These are phyloP conservation scores for Ptychadena robeensis DNA, from an alignment of 2,797 vertebrate genomes.

Conservation along the genomic window DNA sequence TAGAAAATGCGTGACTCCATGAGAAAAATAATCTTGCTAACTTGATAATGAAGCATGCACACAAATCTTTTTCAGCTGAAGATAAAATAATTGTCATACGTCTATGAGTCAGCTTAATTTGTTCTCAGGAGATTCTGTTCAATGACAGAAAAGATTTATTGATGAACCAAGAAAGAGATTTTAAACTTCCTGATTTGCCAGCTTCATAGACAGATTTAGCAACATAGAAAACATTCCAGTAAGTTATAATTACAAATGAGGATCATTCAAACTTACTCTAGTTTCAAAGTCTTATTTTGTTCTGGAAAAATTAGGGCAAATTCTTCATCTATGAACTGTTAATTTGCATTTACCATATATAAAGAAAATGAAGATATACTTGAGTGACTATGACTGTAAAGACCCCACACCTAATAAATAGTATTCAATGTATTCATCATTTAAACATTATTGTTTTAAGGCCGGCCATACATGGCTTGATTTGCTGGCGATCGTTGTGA, in stretches of 20 bases:
- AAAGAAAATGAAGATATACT: no score
- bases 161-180: background rate
- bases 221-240: background rate
- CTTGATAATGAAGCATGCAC: constrained; percentile 19
- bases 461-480: no score
- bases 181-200: background rate
- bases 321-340: no score
- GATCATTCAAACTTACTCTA: background rate
- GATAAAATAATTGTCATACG: constrained; percentile 23
- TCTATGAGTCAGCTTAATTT: constrained; percentile 19
- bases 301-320: background rate
- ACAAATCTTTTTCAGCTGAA: constrained; percentile 13
- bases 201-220: background rate
- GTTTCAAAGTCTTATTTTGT: background rate
- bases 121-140: background rate
- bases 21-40: constrained; percentile 35
- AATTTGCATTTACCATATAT: no score
- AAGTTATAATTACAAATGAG: background rate
- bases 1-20: background rate
- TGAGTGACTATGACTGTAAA: no score
- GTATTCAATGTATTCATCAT: no score
- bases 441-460: no score
- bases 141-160: background rate
- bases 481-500: no score
- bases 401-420: no score